Percentiles rank a stretch among this genome's conserved stretches.
phyloP scores from a whole-genome alignment of 2,113 vertebrate species.

The Carollia perspicillata region DNA sequence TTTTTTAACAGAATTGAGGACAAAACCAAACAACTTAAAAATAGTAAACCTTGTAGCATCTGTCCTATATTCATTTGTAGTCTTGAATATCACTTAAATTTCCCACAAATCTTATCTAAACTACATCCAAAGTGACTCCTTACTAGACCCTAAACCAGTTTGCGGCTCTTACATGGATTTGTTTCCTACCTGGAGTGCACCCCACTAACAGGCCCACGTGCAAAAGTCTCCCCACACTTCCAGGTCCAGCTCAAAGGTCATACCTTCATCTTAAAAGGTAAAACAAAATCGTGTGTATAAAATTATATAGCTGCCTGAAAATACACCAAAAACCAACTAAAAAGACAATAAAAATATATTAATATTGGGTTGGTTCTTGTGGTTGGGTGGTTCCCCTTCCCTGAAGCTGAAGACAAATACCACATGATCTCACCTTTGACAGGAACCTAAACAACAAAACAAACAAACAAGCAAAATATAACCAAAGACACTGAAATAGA shows the following conservation, averaged over 20 bases:
- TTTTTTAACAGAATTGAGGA: not conserved
- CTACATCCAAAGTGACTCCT: not conserved
- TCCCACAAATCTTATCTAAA: not conserved
- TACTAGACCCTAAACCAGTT: not conserved
- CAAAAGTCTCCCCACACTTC: not conserved
- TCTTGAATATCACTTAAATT: not conserved
- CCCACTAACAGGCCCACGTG: not conserved
- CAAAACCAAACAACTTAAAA: not conserved
- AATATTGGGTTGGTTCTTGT: not conserved
- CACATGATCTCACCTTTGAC: no score
- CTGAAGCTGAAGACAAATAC: not conserved
- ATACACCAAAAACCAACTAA: not conserved
- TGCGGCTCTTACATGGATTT: not conserved
- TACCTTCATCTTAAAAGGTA: not conserved
- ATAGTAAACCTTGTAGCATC: not conserved
- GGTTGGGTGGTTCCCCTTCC: not conserved
- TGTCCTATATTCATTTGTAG: not conserved
- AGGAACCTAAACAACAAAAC: no score
- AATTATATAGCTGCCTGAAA: not conserved
- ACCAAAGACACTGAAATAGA: no score
- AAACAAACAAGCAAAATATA: no score
- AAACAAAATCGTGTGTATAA: not conserved
- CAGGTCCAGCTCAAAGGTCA: not conserved
- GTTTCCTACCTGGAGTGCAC: not conserved
- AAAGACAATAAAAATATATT: not conserved